Base-by-base conservation (phyloP, 2,113 vertebrate genomes). In the Pseudorhombus dupliciocellatus region DNA sequence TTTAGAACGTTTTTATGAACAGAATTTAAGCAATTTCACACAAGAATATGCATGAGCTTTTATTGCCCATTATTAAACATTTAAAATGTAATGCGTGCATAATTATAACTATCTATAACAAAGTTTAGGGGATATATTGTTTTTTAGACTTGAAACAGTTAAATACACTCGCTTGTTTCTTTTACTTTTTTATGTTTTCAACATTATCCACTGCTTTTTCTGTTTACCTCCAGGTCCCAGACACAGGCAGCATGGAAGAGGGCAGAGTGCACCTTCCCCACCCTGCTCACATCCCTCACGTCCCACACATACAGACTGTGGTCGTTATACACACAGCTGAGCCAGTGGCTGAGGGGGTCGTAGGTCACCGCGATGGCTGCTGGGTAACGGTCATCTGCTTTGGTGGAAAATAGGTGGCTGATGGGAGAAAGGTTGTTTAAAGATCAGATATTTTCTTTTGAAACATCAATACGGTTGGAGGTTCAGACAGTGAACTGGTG, bases 231-330 rank as follows among this genome's bases (percentile, higher is more conserved):
- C 52, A 98, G 84, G 75, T 95, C 98, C 96, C 97, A 97, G 44
- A 99, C 95, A 10, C 95, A 95, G 57, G 95, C 95, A 3, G 96
- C 94, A 65, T 99, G 98, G 88, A 96, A 99, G 48, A 98, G 94
- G 56, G 95, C 95, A 0, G 97, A 98, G 87, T 97, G 95, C 85
- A 99, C 95, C 87, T 96, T 99, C 84, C 94, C 95, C 83, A 97
- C 97, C 90, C 95, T 94, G 88, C 92, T 94, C 1, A 96, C 91
- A 69, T 99, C 96, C 62, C 90, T 94, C 85, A 97, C 93, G 48
- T 99, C 97, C 98, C 98, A 99, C 75, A 98, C 96, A 0, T 98
- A 99, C 74, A 99, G 84, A 83, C 98, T 99, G 93, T 99, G 98
- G 88, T 99, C 98, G 0, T 93, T 96, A 91, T 98, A 99, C 0